Evolutionary conservation across 2,113 vertebrate genomes (phyloP).

Genomic region (Mixornis gularis): DNA sequence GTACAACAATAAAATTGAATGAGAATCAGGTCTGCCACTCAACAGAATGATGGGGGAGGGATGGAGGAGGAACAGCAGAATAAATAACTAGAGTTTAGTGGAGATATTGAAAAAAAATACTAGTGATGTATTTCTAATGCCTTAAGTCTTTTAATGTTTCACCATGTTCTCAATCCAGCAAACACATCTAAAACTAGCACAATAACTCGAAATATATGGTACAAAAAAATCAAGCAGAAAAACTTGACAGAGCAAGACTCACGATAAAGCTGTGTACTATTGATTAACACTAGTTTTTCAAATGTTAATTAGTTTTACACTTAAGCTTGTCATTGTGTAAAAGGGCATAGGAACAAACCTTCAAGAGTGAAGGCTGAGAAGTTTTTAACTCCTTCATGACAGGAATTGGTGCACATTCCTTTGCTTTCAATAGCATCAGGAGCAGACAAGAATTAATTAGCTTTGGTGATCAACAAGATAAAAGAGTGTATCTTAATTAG

Average conservation of each 20-base stretch:
- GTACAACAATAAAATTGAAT: background rate
- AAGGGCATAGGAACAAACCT: constrained; percentile 71
- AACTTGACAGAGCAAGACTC: constrained; percentile 42
- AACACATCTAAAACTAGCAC: constrained; percentile 53
- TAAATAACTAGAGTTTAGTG: background rate
- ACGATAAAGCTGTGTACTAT: constrained; percentile 64
- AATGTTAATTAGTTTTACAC: constrained; percentile 81
- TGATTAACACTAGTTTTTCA: constrained; percentile 77
- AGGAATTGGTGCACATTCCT: constrained; percentile 45
- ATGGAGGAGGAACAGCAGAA: background rate
- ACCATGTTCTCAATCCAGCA: constrained; percentile 3
- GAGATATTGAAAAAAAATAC: background rate
- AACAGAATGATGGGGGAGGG: background rate
- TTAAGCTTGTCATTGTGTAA: constrained; percentile 75
- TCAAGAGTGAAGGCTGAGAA: constrained; percentile 64
- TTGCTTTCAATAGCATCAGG: constrained; percentile 58
- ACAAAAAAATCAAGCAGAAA: constrained; percentile 59
- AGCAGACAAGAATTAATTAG: constrained; percentile 67
- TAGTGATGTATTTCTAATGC: background rate
- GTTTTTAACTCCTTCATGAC: constrained; percentile 71
- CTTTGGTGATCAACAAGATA: constrained; percentile 61
- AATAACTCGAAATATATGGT: constrained; percentile 64
- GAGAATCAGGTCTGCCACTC: background rate
- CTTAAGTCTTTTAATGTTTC: constrained; percentile 6
- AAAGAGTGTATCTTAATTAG: constrained; percentile 48